These are phyloP conservation scores for Lichenostomus cassidix DNA, from an alignment of 2,113 vertebrate genomes.

Conservation along the genomic window DNA sequence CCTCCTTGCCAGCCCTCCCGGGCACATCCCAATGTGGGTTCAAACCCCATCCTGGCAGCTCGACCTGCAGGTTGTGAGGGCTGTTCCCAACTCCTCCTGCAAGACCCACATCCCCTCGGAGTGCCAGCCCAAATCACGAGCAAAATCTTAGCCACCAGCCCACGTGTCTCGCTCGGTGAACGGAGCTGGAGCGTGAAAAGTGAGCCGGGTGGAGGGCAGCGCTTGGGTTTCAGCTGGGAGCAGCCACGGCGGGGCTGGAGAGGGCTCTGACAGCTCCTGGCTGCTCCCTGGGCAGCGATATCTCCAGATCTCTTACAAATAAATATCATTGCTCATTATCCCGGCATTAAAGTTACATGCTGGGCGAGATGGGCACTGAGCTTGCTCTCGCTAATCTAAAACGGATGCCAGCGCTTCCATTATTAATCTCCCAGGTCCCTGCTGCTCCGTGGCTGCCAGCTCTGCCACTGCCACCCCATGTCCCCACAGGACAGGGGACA, in stretches of 20 bases:
- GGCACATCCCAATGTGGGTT: neutral
- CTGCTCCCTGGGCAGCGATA: conserved; percentile 35
- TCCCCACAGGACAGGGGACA: neutral
- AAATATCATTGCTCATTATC: conserved; percentile 65
- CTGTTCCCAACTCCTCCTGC: neutral
- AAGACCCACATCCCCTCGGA: neutral
- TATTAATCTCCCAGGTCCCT: conserved; percentile 21
- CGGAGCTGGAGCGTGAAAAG: conserved; percentile 22
- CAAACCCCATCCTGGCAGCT: neutral
- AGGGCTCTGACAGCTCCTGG: conserved; percentile 16
- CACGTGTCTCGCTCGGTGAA: neutral
- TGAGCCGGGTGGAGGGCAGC: accelerated
- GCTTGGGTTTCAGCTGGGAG: conserved; percentile 8
- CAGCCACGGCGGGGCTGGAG: neutral
- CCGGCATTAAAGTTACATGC: conserved; percentile 59
- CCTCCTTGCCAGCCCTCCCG: neutral
- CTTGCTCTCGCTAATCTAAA: conserved; percentile 48
- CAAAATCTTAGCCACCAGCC: neutral
- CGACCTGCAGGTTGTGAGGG: neutral
- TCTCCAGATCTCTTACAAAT: conserved; percentile 68
- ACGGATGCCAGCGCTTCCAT: conserved; percentile 47
- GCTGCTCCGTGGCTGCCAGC: neutral
- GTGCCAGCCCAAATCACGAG: neutral
- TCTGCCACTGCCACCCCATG: neutral
- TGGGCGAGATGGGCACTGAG: conserved; percentile 44